Conservation (phyloP, 2,888 invertebrate genomes). For the Norana najaformis region DNA sequence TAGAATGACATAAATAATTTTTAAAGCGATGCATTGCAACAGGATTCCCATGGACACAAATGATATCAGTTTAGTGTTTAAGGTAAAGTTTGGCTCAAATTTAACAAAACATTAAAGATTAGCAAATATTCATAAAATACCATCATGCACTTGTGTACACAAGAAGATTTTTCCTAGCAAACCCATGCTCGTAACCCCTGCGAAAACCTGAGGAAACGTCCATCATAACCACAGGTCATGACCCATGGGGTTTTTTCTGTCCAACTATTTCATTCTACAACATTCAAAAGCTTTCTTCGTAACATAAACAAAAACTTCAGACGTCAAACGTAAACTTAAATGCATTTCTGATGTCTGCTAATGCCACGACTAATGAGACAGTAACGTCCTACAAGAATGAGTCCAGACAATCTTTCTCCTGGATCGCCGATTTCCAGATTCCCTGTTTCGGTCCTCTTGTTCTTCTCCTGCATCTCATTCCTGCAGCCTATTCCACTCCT, state of each 20-base stretch:
- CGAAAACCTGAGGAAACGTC: slow-evolving; percentile 13
- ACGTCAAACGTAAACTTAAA: neutral
- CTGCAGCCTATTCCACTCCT: neutral
- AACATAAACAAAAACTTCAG: neutral
- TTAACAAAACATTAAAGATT: neutral
- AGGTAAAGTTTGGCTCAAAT: neutral
- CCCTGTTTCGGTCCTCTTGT: neutral
- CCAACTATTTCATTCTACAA: too few species aligned
- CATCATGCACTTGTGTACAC: neutral
- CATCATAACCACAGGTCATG: neutral
- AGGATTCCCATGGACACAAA: neutral
- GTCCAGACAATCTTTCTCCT: neutral
- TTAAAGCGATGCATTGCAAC: neutral
- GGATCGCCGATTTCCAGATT: neutral
- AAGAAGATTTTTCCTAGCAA: neutral
- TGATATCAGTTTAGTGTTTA: neutral
- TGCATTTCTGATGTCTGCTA: neutral
- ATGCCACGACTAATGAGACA: neutral
- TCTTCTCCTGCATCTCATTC: neutral
- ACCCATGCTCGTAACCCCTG: neutral
- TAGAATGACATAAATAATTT: neutral
- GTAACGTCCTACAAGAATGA: neutral
- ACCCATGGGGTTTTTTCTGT: neutral
- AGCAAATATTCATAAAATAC: neutral
- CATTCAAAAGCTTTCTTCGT: too few species aligned